Evolutionary conservation across 2,113 vertebrate genomes (phyloP).

Genomic region (Hippocampus zosterae): DNA sequence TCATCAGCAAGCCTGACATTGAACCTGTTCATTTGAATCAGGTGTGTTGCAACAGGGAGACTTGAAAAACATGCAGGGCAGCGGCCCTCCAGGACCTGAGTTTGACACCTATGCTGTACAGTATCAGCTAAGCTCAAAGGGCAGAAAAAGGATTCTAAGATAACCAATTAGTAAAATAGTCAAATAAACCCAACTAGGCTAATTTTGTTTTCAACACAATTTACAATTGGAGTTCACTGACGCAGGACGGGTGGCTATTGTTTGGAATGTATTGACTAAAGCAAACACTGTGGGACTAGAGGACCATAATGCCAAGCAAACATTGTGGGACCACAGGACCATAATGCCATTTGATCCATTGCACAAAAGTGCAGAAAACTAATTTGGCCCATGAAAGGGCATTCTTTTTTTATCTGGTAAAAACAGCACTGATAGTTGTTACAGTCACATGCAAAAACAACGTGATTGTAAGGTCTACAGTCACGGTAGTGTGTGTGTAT

Average conservation of each 20-base stretch:
- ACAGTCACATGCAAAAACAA: slow-evolving; percentile 29
- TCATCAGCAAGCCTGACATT: too few species aligned
- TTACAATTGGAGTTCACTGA: slow-evolving; percentile 44
- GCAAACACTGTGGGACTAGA: slow-evolving; percentile 5
- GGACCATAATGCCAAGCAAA: too few species aligned
- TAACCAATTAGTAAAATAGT: slow-evolving; percentile 27
- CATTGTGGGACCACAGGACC: neutral
- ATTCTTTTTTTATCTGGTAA: slow-evolving; percentile 5
- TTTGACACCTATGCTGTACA: too few species aligned
- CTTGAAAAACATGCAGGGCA: too few species aligned
- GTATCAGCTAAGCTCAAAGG: slow-evolving; percentile 6
- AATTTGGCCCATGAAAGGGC: slow-evolving; percentile 5
- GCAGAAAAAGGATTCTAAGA: neutral
- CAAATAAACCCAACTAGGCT: slow-evolving; percentile 31
- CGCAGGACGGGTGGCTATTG: slow-evolving; percentile 24
- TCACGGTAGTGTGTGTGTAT: too few species aligned
- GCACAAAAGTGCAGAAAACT: neutral
- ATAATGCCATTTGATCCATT: neutral
- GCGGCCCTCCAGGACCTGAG: too few species aligned
- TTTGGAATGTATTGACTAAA: slow-evolving; percentile 32
- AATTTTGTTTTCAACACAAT: slow-evolving; percentile 47
- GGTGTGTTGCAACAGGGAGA: too few species aligned
- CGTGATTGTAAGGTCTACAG: too few species aligned
- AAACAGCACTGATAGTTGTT: slow-evolving; percentile 22
- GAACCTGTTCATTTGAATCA: too few species aligned